Evolutionary conservation across 1,140 invertebrate genomes (phyloP), one percentile per base, ranked within the genome.

Genomic region (Leptonema lineaticorne): DNA sequence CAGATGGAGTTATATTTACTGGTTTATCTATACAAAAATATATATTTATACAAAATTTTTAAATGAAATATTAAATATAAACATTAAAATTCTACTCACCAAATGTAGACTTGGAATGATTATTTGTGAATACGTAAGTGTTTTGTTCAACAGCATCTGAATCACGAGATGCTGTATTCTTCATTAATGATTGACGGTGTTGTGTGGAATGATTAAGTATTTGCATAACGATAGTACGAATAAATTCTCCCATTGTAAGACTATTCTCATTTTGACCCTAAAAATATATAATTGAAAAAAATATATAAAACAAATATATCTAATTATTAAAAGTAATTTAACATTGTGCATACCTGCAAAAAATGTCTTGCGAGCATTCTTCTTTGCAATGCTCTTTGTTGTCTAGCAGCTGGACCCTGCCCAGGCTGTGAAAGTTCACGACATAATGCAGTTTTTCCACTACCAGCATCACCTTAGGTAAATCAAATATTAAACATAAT

Each of bases 381-480:
- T 60, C 90, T 84, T 75, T 92, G 92, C 9, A 95, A 78, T 1
- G 86, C 85, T 7, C 88, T 79, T 75, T 92, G 90, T 71, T 89
- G 89, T 3, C 87, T 77, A 1, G 87, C 87, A 33, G 85, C 84
- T 24, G 85, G 85, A 14, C 85, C 88, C 1, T 80, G 83, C 0
- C 89, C 88, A 0, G 91, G 92, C 78, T 86, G 86, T 7, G 89
- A 88, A n/a, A 93, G 77, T 76, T 96, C 92, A 20, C 89, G 89
- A 75, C 94, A 95, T 1, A 97, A 83, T 0, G 87, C 91, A 6
- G 88, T 93, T 78, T 90, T 92, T 0, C 95, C 95, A 72, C 93
- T 94, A 20, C 95, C 96, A 0, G 94, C 89, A 1, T 93, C 92
- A 2, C 93, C 82, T 83, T 70, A 1, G 20, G 28, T 45, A 62